phyloP scores from a whole-genome alignment of 2,888 invertebrate genomes.

The Synanthedon tipuliformis region DNA sequence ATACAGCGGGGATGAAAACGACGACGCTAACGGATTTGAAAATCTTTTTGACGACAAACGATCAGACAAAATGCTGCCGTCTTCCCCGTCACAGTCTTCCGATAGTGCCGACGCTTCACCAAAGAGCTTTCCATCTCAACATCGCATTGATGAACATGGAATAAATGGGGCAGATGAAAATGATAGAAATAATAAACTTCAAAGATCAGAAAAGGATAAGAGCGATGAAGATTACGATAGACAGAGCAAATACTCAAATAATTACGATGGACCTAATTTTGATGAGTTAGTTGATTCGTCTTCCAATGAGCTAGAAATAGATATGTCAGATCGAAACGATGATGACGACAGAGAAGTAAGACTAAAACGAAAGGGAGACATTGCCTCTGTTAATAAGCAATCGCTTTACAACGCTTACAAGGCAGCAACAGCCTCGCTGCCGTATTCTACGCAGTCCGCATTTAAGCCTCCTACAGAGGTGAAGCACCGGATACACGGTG shows the following conservation, averaged over 20 bases:
- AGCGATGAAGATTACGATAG: conserved; percentile 48
- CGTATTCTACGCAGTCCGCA: conserved; percentile 83
- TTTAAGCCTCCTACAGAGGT: conserved; percentile 82
- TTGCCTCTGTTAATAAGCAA: conserved; percentile 58
- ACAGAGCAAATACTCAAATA: conserved; percentile 63
- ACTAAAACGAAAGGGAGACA: conserved; percentile 63
- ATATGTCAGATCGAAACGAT: conserved; percentile 79
- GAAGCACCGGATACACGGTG: conserved; percentile 60
- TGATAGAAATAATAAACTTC: conserved; percentile 24
- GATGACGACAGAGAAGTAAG: conserved; percentile 73
- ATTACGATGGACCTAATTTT: conserved; percentile 80
- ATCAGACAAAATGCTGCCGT: conserved; percentile 74
- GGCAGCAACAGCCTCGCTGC: conserved; percentile 65
- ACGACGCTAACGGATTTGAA: conserved; percentile 84
- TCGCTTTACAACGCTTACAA: conserved; percentile 68
- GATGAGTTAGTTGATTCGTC: conserved; percentile 83
- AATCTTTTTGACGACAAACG: conserved; percentile 88
- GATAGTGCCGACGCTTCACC: conserved; percentile 74
- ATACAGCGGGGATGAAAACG: conserved; percentile 76
- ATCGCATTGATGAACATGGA: conserved; percentile 28
- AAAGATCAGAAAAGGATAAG: conserved; percentile 39
- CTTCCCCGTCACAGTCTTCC: conserved; percentile 73
- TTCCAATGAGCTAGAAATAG: conserved; percentile 82
- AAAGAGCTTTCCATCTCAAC: conserved; percentile 71
- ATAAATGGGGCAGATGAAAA: conserved; percentile 30